Base-by-base conservation (phyloP, 2,797 vertebrate species). In the Tadarida brasiliensis region DNA sequence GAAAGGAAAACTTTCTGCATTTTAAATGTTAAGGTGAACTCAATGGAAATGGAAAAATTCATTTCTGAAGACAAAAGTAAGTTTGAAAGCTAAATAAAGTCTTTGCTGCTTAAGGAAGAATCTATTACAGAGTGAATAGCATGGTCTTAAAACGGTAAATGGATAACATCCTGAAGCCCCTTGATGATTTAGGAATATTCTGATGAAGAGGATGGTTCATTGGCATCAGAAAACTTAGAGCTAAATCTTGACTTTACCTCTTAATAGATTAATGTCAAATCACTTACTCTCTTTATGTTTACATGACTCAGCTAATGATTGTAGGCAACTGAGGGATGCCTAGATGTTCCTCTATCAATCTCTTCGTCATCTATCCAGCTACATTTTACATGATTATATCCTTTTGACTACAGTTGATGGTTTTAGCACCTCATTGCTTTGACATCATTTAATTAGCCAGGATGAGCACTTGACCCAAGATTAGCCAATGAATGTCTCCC, bases 1-100 rank as follows among this genome's bases (percentile, higher is more conserved):
- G 28, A 89, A 68, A 57, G 81, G 80, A 84, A 59, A n/a, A 20
- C 44, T 35, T n/a, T 76, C 39, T 93, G 44, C 54, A 87, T 80
- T 68, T 61, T 92, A 80, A 65, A 68, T 59, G 11, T 70, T 77
- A 59, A 86, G 65, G 24, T 78, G 24, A 85, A 90, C 44, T 80
- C 10, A 17, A 33, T 28, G 11, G 65, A 90, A 63, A 90, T n/a
- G 35, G 33, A 80, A 49, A 90, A 78, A 88, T 57, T 70, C 61
- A 47, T 85, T 86, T 80, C 44, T 63, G 24, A 89, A 56, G 57
- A 85, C 7, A 22, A 56, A 91, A 91, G 82, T 30, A 76, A 89
- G 24, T 86, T 73, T 73, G 35, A 80, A 80, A 91, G 47, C 54
- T 71, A 35, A 85, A 90, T 71, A 35, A 85, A 90, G 28, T 39